Conservation (phyloP, 2,113 vertebrate genomes). For the Desmodus rotundus region DNA sequence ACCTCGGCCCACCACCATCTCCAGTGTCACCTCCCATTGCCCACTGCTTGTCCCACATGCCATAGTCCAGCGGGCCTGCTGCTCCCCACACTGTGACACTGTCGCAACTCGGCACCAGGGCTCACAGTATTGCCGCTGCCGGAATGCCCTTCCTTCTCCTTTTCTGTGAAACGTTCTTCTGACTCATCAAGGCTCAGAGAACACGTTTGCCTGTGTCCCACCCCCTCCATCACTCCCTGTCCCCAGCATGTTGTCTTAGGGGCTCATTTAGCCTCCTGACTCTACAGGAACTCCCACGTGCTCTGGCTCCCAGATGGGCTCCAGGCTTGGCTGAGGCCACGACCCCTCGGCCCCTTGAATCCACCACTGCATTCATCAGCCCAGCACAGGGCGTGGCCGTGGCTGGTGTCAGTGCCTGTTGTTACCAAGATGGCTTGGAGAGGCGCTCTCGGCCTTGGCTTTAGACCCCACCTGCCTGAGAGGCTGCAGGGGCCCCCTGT, state of each 20-base stretch:
- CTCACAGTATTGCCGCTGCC: background rate
- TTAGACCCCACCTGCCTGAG: background rate
- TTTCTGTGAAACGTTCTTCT: background rate
- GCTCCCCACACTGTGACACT: background rate
- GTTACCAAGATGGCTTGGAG: background rate
- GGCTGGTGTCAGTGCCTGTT: background rate
- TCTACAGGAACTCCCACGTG: too few relatives aligned
- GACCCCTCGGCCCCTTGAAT: background rate
- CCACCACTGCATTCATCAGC: fast-evolving
- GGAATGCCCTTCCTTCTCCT: background rate
- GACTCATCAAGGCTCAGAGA: background rate
- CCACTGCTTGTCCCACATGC: background rate
- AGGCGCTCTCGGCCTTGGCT: background rate
- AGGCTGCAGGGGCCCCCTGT: background rate
- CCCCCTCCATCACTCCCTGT: background rate
- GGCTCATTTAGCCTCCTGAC: background rate
- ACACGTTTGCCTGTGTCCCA: background rate
- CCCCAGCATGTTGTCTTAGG: background rate
- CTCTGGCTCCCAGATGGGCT: background rate
- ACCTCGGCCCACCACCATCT: background rate
- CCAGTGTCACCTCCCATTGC: background rate
- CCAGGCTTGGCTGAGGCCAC: background rate
- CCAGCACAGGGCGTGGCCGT: background rate
- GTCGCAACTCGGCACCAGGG: fast-evolving
- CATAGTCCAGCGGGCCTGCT: background rate